A percentile compares a stretch with the other conserved stretches of the same genome.
Conservation (phyloP, 2,113 vertebrate genomes). For the Lampris megalopsis region DNA sequence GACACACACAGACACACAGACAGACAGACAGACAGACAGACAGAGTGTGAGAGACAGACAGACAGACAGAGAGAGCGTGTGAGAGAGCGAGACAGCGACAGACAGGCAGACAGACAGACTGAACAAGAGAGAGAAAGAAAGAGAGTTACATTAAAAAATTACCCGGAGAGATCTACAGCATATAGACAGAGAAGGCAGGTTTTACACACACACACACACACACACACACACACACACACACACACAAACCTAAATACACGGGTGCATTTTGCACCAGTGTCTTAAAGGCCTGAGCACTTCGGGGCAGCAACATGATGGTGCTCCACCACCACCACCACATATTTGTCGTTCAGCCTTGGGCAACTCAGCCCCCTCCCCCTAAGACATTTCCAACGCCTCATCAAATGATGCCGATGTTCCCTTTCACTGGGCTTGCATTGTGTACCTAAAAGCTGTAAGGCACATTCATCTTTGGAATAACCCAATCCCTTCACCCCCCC, state of each 20-base stretch:
- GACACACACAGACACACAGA: constrained; percentile 31
- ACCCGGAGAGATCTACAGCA: constrained; percentile 19
- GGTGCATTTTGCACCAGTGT: constrained; percentile 77
- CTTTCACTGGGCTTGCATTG: constrained; percentile 82
- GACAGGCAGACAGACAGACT: constrained; percentile 21
- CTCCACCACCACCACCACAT: constrained; percentile 75
- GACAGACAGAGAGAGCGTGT: background rate
- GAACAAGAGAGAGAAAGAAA: constrained; percentile 28
- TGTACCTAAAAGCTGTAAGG: constrained; percentile 82
- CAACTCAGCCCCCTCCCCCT: constrained; percentile 63
- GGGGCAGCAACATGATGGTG: constrained; percentile 75
- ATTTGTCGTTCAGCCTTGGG: constrained; percentile 81
- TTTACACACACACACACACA: constrained; percentile 15
- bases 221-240: constrained; percentile 34
- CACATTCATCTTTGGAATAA: constrained; percentile 84
- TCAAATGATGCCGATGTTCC: constrained; percentile 84
- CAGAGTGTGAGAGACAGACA: constrained; percentile 6
- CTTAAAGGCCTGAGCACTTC: constrained; percentile 79
- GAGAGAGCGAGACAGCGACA: background rate
- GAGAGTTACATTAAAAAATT: background rate
- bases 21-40: constrained; percentile 28
- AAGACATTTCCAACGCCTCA: constrained; percentile 81
- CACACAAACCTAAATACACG: constrained; percentile 69
- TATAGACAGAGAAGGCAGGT: constrained; percentile 53
- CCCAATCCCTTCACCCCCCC: constrained; percentile 72